A percentile compares a stretch with the other conserved stretches of the same genome.
Conservation (phyloP, 1,140 invertebrate species). For the Lasioglossum baleicum region DNA sequence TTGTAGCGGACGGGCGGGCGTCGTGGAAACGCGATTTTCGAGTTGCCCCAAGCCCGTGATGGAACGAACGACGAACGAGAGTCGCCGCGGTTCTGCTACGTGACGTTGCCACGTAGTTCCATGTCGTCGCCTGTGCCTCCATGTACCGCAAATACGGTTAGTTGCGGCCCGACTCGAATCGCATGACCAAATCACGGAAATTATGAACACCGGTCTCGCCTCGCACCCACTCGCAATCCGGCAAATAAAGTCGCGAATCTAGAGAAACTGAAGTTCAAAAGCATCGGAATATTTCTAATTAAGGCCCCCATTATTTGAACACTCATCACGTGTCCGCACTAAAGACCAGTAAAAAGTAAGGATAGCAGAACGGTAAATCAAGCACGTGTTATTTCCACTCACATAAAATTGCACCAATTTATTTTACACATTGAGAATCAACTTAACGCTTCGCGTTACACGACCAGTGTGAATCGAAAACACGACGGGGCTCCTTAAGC, state of each 20-base stretch:
- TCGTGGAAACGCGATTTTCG: constrained; percentile 53
- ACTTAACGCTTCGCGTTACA: not conserved
- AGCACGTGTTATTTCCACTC: not conserved
- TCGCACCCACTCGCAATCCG: not conserved
- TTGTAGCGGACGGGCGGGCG: constrained; percentile 9
- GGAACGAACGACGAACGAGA: constrained; percentile 32
- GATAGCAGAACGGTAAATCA: not conserved
- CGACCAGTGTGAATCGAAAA: not conserved
- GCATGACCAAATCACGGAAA: constrained; percentile 67
- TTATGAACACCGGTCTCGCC: constrained; percentile 48
- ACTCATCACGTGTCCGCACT: too few species aligned
- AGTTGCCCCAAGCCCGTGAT: constrained; percentile 24
- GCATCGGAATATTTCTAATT: too few species aligned
- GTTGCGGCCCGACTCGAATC: constrained; percentile 61
- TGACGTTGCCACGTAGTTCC: constrained; percentile 64
- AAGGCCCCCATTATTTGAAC: too few species aligned
- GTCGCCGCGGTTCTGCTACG: constrained; percentile 42
- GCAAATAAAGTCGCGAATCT: too few species aligned
- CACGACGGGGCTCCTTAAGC: not conserved
- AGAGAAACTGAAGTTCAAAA: too few species aligned
- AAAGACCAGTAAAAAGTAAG: too few species aligned
- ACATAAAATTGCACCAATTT: not conserved
- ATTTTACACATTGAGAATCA: not conserved
- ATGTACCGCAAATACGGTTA: constrained; percentile 62
- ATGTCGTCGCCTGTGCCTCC: constrained; percentile 48